These are phyloP conservation scores for Rynchops niger DNA, from an alignment of 2,113 vertebrate species.

Conservation along the genomic window DNA sequence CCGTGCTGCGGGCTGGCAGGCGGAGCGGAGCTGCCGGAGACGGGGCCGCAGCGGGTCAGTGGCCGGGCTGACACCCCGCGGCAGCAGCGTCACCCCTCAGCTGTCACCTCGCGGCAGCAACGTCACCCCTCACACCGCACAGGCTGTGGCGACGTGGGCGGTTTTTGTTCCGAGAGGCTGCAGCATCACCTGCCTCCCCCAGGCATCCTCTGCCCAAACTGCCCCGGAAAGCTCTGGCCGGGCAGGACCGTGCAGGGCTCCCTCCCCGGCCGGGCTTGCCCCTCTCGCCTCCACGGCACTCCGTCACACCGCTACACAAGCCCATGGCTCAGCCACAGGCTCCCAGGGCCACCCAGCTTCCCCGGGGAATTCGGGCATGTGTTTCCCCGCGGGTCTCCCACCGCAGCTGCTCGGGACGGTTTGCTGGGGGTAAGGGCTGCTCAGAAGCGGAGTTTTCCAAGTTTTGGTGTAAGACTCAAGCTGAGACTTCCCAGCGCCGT, in stretches of 20 bases:
- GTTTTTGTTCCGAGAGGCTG: neutral
- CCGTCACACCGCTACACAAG: fast-evolving
- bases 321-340: fast-evolving
- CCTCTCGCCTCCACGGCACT: fast-evolving
- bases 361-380: fast-evolving
- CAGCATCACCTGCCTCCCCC: neutral
- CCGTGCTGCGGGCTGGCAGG: fast-evolving
- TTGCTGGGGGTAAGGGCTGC: neutral
- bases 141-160: neutral
- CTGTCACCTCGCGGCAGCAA: neutral
- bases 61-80: neutral
- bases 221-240: fast-evolving
- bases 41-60: neutral
- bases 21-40: neutral
- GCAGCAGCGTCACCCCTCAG: neutral
- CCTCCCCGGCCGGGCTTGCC: fast-evolving
- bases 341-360: neutral
- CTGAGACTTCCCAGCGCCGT: neutral
- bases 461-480: neutral
- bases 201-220: neutral
- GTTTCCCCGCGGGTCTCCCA: neutral
- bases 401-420: neutral
- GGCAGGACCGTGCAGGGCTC: neutral
- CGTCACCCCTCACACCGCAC: fast-evolving
- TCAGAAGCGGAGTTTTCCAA: neutral